phyloP scores from a whole-genome alignment of 2,888 invertebrate species.

The Graphium colonna region DNA sequence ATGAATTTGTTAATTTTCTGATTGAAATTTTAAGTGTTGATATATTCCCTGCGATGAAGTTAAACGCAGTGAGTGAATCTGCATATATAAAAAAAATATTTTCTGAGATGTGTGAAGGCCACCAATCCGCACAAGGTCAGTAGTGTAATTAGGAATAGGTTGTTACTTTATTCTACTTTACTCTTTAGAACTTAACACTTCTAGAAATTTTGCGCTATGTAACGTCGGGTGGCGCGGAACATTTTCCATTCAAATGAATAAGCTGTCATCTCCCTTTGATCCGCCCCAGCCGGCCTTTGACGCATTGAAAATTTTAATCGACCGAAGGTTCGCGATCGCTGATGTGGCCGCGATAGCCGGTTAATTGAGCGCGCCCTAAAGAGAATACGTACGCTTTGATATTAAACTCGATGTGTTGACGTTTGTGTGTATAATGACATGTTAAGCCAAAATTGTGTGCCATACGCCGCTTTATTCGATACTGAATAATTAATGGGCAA shows the following conservation, averaged over 20 bases:
- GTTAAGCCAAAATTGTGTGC: constrained; percentile 23
- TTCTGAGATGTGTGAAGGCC: no score
- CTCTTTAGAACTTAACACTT: no score
- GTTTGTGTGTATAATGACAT: constrained; percentile 21
- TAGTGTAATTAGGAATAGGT: no score
- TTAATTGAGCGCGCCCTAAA: constrained; percentile 62
- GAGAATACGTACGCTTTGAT: constrained; percentile 58
- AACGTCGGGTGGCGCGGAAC: constrained; percentile 35
- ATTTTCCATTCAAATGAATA: constrained; percentile 62
- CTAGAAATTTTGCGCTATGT: constrained; percentile 17
- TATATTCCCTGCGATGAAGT: no score
- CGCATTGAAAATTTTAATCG: constrained; percentile 57
- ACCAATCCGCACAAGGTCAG: no score
- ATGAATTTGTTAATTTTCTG: no score
- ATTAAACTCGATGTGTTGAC: constrained; percentile 26
- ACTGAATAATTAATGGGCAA: constrained; percentile 8
- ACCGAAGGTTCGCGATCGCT: constrained; percentile 50
- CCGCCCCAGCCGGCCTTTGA: constrained; percentile 50
- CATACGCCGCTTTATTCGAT: background rate
- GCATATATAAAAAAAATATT: no score
- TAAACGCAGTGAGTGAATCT: no score
- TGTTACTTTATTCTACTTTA: no score
- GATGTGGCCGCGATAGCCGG: constrained; percentile 52
- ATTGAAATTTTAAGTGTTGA: no score
- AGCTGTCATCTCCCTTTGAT: constrained; percentile 62